Evolutionary conservation across 2,888 invertebrate species (phyloP), one percentile per base, ranked within the genome.

Genomic region (Gastrophysa polygoni): DNA sequence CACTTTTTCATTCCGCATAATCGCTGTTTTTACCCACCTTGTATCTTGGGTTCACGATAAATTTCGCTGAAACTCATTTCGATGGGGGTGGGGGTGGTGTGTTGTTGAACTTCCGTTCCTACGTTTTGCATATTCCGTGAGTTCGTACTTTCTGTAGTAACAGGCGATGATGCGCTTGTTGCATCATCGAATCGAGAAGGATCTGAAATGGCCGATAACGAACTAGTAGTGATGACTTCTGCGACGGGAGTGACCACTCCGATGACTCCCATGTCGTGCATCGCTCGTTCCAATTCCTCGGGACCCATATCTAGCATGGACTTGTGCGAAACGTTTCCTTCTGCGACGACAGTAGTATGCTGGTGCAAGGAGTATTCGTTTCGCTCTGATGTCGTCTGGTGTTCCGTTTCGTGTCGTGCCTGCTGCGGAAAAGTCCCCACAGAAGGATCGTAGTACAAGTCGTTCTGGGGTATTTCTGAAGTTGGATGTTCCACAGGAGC

Each of bases 21-120:
- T n/a, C n/a, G n/a, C n/a, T n/a, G n/a, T n/a, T n/a, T n/a, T 8
- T 11, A 29, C 24, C 38, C 49, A 66, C 66, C 66, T 63, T 66
- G 66, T 34, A 66, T 66, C 50, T 66, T 66, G 1, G 66, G 66
- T 50, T 57, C 66, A 1, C 62, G 60, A 43, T 29, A 48, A 4
- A 49, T 21, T 14, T 63, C 63, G 14, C 34, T 59, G 24, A 24
- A 24, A 17, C 43, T 43, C 6, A 54, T 54, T 28, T 54, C 24
- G 8, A 14, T 43, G 10, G 38, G 20, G n/a, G n/a, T n/a, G n/a
- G n/a, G n/a, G n/a, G n/a, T n/a, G n/a, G n/a, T n/a, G n/a, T n/a
- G n/a, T n/a, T n/a, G n/a, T n/a, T n/a, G n/a, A n/a, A n/a, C n/a
- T n/a, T n/a, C n/a, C n/a, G n/a, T 56, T 21, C 24, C 20, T 43